A percentile compares a stretch with the other conserved stretches of the same genome.
These are phyloP conservation scores for Pseudorhiza aurosa DNA, from an alignment of 30 jellyfish, hydroid and myxozoan genomes.

Conservation along the genomic window DNA sequence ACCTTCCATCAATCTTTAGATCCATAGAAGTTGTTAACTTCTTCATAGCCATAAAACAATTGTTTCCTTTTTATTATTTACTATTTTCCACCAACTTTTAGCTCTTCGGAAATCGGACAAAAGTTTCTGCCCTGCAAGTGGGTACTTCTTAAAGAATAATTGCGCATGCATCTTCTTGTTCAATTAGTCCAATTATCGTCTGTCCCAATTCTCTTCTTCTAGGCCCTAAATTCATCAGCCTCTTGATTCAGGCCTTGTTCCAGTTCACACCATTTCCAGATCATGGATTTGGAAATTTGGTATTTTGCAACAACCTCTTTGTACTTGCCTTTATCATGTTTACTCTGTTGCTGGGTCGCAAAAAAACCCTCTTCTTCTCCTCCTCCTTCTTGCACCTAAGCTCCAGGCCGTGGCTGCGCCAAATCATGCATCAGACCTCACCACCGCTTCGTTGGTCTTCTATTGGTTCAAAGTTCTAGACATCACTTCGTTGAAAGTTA, in stretches of 20 bases:
- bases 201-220: conserved; percentile 47
- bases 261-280: conserved; percentile 58
- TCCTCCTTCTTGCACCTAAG: too few species aligned
- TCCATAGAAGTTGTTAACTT: conserved; percentile 45
- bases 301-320: too few species aligned
- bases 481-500: too few species aligned
- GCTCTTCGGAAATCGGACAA: neutral
- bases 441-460: too few species aligned
- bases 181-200: conserved; percentile 48
- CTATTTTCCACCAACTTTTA: conserved; percentile 26
- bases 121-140: conserved; percentile 29
- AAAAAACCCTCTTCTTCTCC: too few species aligned
- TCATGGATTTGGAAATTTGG: too few species aligned
- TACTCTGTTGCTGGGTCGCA: too few species aligned
- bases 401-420: too few species aligned
- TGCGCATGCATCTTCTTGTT: conserved; percentile 34
- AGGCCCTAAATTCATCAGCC: conserved; percentile 44
- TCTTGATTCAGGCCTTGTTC: conserved; percentile 32
- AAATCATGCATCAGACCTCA: too few species aligned
- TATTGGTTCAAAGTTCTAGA: too few species aligned
- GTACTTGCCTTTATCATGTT: too few species aligned
- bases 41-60: conserved; percentile 40
- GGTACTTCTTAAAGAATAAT: conserved; percentile 11
- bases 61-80: conserved; percentile 35
- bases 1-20: conserved; percentile 16